Evolutionary conservation across 2,888 invertebrate species (phyloP), one percentile per base, ranked within the genome.

Genomic region (Idaea biselata): DNA sequence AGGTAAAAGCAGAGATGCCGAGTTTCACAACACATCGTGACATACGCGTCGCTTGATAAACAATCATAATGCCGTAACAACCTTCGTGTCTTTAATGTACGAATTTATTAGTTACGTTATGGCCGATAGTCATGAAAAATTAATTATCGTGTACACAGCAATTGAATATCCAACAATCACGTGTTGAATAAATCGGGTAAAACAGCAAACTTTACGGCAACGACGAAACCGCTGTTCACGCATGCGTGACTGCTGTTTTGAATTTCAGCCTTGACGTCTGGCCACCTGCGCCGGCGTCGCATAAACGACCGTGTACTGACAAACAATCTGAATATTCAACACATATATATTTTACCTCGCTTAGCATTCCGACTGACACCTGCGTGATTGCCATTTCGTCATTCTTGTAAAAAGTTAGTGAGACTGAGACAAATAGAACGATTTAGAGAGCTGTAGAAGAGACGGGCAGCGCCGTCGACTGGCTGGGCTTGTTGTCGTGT

Each of bases 231-330:
- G 81, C 83, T 83, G 87, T 78, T 86, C 89, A 86, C 83, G 88
- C 90, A 90, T 89, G 90, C 91, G 87, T 90, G 91, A 90, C 90
- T 89, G 83, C 89, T 91, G 91, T 88, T 92, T 92, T 90, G 91
- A 90, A 91, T 92, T 91, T 92, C 91, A 92, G 91, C 92, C 91
- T 92, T 92, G 92, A 91, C 93, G 92, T 91, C 89, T 89, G 87
- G 88, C 88, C 93, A 94, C 93, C 93, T 94, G 93, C 93, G 94
- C 93, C 93, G 93, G 91, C 93, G 94, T 93, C 93, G 93, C 91
- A 89, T 92, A 93, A 93, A 93, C 90, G 92, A 85, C 89, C 89
- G 79, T 89, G 90, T 90, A 89, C 88, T 84, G 88, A 87, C 88
- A 89, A 79, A 87, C 86, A 88, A 90, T 91, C 89, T 91, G 90